Conservation (phyloP, 2,888 invertebrate species). For the Alentia gelatinosa region DNA sequence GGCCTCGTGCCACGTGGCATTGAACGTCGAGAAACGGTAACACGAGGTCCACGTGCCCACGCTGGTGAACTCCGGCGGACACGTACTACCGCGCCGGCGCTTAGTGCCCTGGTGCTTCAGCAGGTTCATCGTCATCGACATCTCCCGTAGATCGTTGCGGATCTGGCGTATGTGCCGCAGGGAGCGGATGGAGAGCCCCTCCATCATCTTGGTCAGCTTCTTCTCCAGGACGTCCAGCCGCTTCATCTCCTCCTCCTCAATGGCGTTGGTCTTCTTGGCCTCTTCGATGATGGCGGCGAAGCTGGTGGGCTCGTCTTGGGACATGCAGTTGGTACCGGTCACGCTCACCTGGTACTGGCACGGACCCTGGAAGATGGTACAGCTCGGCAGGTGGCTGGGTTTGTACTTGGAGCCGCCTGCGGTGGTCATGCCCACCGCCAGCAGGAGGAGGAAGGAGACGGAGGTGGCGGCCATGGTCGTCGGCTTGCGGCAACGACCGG, state of each 20-base stretch:
- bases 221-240: conserved; percentile 60
- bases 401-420: neutral
- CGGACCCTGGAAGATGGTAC: conserved; percentile 49
- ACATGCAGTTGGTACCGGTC: conserved; percentile 53
- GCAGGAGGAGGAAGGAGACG: neutral
- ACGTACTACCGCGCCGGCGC: conserved; percentile 56
- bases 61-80: conserved; percentile 71
- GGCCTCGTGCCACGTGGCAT: conserved; percentile 74
- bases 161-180: conserved; percentile 70
- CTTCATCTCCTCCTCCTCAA: conserved; percentile 48
- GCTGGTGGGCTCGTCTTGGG: conserved; percentile 39
- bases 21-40: conserved; percentile 74
- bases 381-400: neutral
- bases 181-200: conserved; percentile 66
- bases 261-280: conserved; percentile 3
- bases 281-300: conserved; percentile 10
- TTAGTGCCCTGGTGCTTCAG: conserved; percentile 56
- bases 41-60: conserved; percentile 72
- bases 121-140: conserved; percentile 54
- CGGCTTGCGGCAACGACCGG: neutral
- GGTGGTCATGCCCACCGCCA: neutral
- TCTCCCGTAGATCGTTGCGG: conserved; percentile 60
- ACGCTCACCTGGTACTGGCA: conserved; percentile 55
- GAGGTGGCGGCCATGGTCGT: neutral
- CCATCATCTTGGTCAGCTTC: conserved; percentile 63